Conservation (phyloP, 1,140 invertebrate species). For the Lasioglossum baleicum region DNA sequence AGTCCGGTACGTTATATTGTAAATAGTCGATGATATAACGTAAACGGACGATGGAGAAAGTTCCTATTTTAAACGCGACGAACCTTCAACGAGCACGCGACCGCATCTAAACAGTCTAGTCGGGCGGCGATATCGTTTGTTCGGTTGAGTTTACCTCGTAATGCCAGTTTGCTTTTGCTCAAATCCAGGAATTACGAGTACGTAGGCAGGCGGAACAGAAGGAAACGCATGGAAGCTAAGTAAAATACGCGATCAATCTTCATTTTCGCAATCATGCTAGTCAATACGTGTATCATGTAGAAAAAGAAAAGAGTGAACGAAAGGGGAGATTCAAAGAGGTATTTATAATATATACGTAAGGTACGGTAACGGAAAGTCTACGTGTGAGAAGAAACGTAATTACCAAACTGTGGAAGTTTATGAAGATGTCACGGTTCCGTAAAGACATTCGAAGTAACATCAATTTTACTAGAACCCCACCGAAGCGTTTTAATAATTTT, state of each 20-base stretch:
- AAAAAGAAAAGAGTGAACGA: background rate
- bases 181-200: conserved; percentile 39
- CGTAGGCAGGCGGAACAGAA: background rate
- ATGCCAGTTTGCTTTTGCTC: conserved; percentile 39
- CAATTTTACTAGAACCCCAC: too few relatives aligned
- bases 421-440: too few relatives aligned
- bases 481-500: too few relatives aligned
- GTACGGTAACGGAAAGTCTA: background rate
- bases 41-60: conserved; percentile 76
- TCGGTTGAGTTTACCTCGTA: conserved; percentile 16
- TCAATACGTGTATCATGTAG: conserved; percentile 49
- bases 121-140: conserved; percentile 18
- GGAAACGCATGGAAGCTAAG: background rate
- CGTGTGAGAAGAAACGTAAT: background rate
- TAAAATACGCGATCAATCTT: background rate
- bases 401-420: background rate
- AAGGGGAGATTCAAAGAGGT: conserved; percentile 46
- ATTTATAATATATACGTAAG: conserved; percentile 48
- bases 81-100: conserved; percentile 47
- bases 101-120: conserved; percentile 12
- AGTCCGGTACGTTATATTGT: conserved; percentile 66
- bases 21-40: conserved; percentile 60
- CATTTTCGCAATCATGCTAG: conserved; percentile 49
- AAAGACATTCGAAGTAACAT: too few relatives aligned
- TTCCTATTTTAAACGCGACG: conserved; percentile 76